Evolutionary conservation across 2,888 invertebrate species (phyloP).

Genomic region (Synanthedon myopaeformis): DNA sequence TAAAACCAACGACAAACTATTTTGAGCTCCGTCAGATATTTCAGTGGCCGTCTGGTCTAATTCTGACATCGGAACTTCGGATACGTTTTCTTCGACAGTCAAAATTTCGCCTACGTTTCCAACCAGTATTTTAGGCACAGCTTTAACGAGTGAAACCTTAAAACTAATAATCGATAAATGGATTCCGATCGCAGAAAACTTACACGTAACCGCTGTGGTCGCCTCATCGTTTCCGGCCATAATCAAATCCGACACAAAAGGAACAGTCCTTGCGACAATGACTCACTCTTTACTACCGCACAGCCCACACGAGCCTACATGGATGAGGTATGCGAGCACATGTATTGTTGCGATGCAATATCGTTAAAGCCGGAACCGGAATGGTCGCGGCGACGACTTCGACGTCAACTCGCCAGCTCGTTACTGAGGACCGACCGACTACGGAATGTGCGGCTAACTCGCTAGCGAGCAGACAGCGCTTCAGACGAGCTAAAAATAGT

Average conservation of each 20-base stretch:
- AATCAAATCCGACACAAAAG: constrained; percentile 19
- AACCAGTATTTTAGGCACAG: too few relatives aligned
- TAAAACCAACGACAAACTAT: not conserved
- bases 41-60: not conserved
- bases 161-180: too few relatives aligned
- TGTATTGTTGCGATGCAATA: not conserved
- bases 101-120: too few relatives aligned
- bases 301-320: constrained; percentile 14
- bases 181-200: too few relatives aligned
- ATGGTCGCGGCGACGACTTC: constrained; percentile 3
- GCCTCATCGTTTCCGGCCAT: constrained; percentile 38
- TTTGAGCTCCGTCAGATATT: not conserved
- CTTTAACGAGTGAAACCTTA: too few relatives aligned
- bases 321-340: not conserved
- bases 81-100: too few relatives aligned
- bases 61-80: not conserved
- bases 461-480: constrained; percentile 31
- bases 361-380: constrained; percentile 10
- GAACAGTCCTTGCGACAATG: constrained; percentile 15
- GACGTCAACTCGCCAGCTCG: constrained; percentile 37
- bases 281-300: constrained; percentile 14
- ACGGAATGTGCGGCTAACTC: constrained; percentile 7
- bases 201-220: constrained; percentile 16
- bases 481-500: constrained; percentile 48
- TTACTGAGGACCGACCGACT: constrained; percentile 13